Percentiles rank a stretch among this genome's conserved stretches.
Evolutionary conservation across 2,113 vertebrate species (phyloP).

Genomic region (Archilochus colubris): DNA sequence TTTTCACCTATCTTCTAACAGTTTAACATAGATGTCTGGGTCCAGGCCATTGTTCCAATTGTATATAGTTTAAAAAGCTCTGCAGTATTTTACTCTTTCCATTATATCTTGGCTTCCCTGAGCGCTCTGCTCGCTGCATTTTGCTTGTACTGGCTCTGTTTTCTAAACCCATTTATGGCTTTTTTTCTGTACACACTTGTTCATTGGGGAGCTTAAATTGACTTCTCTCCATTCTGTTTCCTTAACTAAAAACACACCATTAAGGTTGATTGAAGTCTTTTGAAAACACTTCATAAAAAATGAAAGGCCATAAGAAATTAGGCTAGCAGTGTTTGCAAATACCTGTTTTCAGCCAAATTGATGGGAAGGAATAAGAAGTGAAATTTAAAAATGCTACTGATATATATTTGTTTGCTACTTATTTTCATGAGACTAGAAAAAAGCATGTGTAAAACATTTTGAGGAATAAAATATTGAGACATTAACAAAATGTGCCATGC

Average conservation of each 20-base stretch:
- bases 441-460: constrained; percentile 27
- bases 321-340: constrained; percentile 82
- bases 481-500: neutral
- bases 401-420: constrained; percentile 59
- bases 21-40: constrained; percentile 78
- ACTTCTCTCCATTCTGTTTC: constrained; percentile 82
- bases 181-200: constrained; percentile 73
- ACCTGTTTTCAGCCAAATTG: constrained; percentile 77
- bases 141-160: constrained; percentile 73
- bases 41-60: constrained; percentile 80
- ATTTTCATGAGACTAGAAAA: constrained; percentile 37
- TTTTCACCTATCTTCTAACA: constrained; percentile 77
- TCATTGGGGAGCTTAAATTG: constrained; percentile 82
- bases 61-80: constrained; percentile 81
- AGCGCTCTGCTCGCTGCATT: constrained; percentile 72
- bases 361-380: constrained; percentile 80
- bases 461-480: neutral
- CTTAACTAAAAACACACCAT: constrained; percentile 82
- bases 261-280: constrained; percentile 84
- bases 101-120: constrained; percentile 79
- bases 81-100: constrained; percentile 78
- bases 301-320: constrained; percentile 77
- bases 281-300: constrained; percentile 81
- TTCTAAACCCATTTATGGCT: constrained; percentile 80
- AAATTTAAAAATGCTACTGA: constrained; percentile 73